phyloP scores from a whole-genome alignment of 1,140 invertebrate genomes.

The Neoseiulus cucumeris region DNA sequence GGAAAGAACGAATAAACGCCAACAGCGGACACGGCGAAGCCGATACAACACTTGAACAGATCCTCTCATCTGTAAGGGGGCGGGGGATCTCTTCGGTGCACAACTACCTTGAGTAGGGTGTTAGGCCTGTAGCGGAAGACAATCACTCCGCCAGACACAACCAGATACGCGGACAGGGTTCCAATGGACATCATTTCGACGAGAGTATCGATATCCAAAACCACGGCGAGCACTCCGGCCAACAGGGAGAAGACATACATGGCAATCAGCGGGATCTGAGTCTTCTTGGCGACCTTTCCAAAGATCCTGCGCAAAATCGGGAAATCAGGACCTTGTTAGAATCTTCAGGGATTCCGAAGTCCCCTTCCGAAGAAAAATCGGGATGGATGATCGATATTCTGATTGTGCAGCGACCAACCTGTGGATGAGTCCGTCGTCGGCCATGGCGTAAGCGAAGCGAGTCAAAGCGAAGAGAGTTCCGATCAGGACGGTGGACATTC shows the following conservation, averaged over 20 bases:
- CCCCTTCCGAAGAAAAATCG: too few relatives aligned
- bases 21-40: too few relatives aligned
- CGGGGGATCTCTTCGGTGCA: slow-evolving; percentile 16
- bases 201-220: slow-evolving; percentile 70
- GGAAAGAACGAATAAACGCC: too few relatives aligned
- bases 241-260: slow-evolving; percentile 52
- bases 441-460: slow-evolving; percentile 68
- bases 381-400: background rate
- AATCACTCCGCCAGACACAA: slow-evolving; percentile 68
- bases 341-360: too few relatives aligned
- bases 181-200: slow-evolving; percentile 89
- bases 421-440: slow-evolving; percentile 62
- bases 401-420: slow-evolving; percentile 27
- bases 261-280: slow-evolving; percentile 52
- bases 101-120: slow-evolving; percentile 14
- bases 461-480: slow-evolving; percentile 64
- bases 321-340: too few relatives aligned
- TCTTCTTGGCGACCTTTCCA: slow-evolving; percentile 25
- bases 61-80: too few relatives aligned
- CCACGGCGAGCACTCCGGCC: slow-evolving; percentile 53
- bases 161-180: slow-evolving; percentile 68
- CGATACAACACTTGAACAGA: too few relatives aligned
- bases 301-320: slow-evolving; percentile 15
- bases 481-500: slow-evolving; percentile 62
- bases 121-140: slow-evolving; percentile 55